Evolutionary conservation across 1,140 invertebrate genomes (phyloP), one percentile per base, ranked within the genome.

Genomic region (Monochamus saltuarius): DNA sequence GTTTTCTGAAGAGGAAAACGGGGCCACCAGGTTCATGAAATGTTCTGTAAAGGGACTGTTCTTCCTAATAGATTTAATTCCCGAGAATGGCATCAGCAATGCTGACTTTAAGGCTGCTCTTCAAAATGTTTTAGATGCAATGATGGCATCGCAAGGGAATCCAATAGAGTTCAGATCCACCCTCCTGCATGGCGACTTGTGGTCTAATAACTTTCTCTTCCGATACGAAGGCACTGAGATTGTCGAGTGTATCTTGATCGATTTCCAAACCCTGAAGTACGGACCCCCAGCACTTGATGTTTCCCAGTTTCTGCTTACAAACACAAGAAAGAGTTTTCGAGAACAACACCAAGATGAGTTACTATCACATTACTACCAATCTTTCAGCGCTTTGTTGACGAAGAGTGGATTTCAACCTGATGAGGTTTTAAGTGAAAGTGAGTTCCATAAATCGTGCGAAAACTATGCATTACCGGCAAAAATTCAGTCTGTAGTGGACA

Each of bases 161-260:
- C 16, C 13, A n/a, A n/a, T 6, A 51, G 46, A 16, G n/a, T 51
- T 51, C 13, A 11, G 35, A 51, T 51, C 78, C 0, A 80, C 78
- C 0, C 75, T 82, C 8, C 71, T 77, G 1, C 85, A 87, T 43
- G 71, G 77, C 1, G 85, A 87, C 70, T 77, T 84, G 17, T 86
- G 84, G 85, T 73, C 79, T 3, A 86, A 85, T 64, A 87, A 87
- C 59, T 72, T 84, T 2, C 74, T 87, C 66, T 47, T 79, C 1
- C 74, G 76, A 65, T 78, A 79, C 53, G 69, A 78, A 2, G 64
- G 67, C 4, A 72, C 69, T 0, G 56, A 71, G 11, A 73, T 80
- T 0, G 66, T 73, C 0, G 75, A 79, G 35, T 59, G 82, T 2
- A 85, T 83, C 69, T 77, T 87, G 35, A 73, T 87, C 0, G 85